Conservation (phyloP, 2,888 invertebrate species). For the Tetramorium bicarinatum region DNA sequence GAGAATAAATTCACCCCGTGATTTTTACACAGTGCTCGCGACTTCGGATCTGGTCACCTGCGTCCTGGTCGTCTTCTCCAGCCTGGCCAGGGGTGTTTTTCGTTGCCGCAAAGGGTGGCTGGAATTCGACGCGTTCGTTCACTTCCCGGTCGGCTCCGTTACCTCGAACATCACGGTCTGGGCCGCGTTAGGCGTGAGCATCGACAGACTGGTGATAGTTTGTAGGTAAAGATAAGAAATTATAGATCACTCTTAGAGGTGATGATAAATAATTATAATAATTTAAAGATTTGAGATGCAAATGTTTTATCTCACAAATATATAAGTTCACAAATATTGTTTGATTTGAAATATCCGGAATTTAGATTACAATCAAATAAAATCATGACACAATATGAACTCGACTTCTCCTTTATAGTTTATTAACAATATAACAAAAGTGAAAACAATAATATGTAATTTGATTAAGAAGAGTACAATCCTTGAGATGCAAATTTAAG, state of each 20-base stretch:
- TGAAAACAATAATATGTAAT: too few relatives aligned
- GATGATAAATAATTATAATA: too few relatives aligned
- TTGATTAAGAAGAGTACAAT: too few relatives aligned
- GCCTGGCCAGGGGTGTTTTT: constrained; percentile 76
- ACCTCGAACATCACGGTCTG: constrained; percentile 81
- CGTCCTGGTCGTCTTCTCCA: constrained; percentile 80
- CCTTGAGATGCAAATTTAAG: too few relatives aligned
- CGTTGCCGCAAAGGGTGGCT: constrained; percentile 79
- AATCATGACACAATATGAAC: too few relatives aligned
- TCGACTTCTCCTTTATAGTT: too few relatives aligned
- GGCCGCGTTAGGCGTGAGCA: constrained; percentile 82
- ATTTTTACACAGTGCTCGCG: constrained; percentile 80
- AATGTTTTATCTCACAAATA: too few relatives aligned
- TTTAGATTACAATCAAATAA: too few relatives aligned
- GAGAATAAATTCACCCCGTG: neutral
- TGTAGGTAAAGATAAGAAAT: constrained; percentile 63
- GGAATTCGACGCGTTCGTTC: constrained; percentile 82
- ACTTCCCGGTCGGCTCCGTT: constrained; percentile 81
- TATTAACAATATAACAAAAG: too few relatives aligned
- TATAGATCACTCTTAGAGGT: neutral
- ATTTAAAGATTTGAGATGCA: too few relatives aligned
- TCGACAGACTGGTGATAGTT: constrained; percentile 72
- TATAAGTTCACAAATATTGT: too few relatives aligned
- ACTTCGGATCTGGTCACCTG: constrained; percentile 81
- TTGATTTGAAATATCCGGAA: too few relatives aligned